phyloP scores from a whole-genome alignment of 2,797 vertebrate species.

The Acipenser transmontanus region DNA sequence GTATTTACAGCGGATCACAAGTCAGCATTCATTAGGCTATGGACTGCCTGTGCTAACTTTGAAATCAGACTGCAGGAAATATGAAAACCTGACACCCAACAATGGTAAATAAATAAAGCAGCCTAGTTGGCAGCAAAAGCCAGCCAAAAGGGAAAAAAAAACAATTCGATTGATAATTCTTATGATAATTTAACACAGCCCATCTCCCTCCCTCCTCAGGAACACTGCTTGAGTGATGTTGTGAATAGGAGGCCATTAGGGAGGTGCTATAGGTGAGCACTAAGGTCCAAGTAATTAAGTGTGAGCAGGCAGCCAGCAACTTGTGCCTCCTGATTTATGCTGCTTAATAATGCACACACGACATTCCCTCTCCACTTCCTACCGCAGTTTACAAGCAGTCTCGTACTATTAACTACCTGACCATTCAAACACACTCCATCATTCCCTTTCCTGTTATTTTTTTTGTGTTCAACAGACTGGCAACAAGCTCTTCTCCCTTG shows the following conservation, averaged over 20 bases:
- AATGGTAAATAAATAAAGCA: too few species aligned
- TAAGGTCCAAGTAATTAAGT: conserved; percentile 58
- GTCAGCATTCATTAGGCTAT: too few species aligned
- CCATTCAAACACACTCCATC: conserved; percentile 53
- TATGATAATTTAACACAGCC: conserved; percentile 38
- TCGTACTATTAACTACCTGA: conserved; percentile 52
- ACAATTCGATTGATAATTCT: conserved; percentile 33
- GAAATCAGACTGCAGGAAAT: too few species aligned
- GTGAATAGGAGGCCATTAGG: conserved; percentile 50
- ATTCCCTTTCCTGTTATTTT: conserved; percentile 30
- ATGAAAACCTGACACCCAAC: too few species aligned
- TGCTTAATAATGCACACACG: conserved; percentile 53
- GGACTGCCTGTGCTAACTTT: too few species aligned
- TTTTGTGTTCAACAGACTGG: conserved; percentile 27
- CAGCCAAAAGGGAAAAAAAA: background rate
- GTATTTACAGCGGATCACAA: too few species aligned
- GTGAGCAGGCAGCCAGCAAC: conserved; percentile 46
- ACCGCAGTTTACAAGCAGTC: conserved; percentile 49
- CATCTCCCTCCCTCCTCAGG: conserved; percentile 35
- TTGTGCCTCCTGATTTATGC: conserved; percentile 58
- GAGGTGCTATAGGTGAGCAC: conserved; percentile 50
- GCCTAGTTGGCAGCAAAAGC: too few species aligned
- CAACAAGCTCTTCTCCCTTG: conserved; percentile 35
- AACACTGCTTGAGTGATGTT: conserved; percentile 53
- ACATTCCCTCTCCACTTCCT: conserved; percentile 43